phyloP scores from a whole-genome alignment of 64 coral and sea anemone genomes.

The Orbicella faveolata region DNA sequence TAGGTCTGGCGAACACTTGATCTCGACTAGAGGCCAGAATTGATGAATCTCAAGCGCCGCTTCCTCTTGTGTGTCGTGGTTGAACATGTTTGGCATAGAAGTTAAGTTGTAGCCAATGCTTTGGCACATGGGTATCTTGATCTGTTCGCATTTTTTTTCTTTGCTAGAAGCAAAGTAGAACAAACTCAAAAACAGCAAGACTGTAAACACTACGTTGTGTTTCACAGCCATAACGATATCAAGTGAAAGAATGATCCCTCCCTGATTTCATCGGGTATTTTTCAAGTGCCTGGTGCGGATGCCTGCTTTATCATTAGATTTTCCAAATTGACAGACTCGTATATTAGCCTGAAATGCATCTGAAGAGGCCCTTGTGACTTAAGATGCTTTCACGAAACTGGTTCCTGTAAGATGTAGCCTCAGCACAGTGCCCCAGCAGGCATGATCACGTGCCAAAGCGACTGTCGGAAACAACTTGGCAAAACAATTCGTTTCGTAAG shows the following conservation, averaged over 20 bases:
- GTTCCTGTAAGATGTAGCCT: too few relatives aligned
- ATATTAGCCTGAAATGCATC: too few relatives aligned
- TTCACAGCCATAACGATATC: not conserved
- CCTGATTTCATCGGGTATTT: not conserved
- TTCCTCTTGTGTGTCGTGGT: slow-evolving; percentile 22
- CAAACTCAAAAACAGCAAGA: not conserved
- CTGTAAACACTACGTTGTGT: not conserved
- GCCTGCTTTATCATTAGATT: too few relatives aligned
- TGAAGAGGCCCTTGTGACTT: too few relatives aligned
- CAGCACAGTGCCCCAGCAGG: too few relatives aligned
- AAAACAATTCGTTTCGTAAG: too few relatives aligned
- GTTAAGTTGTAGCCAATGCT: slow-evolving; percentile 57
- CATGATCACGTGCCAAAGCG: too few relatives aligned
- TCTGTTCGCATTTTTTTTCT: slow-evolving; percentile 17
- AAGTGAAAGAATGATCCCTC: not conserved
- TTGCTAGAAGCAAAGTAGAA: not conserved
- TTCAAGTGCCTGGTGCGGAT: not conserved
- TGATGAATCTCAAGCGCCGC: slow-evolving; percentile 33
- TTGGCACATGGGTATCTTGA: slow-evolving; percentile 46
- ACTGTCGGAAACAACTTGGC: too few relatives aligned
- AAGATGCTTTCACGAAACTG: too few relatives aligned
- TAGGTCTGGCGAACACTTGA: slow-evolving; percentile 60
- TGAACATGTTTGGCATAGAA: slow-evolving; percentile 60
- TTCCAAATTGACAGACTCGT: too few relatives aligned
- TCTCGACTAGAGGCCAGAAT: slow-evolving; percentile 35